Evolutionary conservation across 2,888 invertebrate genomes (phyloP), one percentile per base, ranked within the genome.

Genomic region (Leucophora obtusa): DNA sequence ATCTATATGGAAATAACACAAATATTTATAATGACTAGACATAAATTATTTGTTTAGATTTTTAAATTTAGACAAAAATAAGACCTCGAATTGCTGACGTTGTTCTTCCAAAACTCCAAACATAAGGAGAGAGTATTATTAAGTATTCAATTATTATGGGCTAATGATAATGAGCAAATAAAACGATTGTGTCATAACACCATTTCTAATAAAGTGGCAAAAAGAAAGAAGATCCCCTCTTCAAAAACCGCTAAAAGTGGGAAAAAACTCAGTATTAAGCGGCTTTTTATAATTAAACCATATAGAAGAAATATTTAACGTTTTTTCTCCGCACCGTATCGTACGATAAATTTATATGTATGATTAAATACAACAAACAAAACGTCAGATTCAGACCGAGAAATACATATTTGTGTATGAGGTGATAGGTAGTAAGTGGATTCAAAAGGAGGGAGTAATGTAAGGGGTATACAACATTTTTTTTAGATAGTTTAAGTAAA

Each of bases 261-360:
- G n/a, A 47, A 47, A 5, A 47, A 47, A 47, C 43, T n/a, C 14
- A 47, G n/a, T 47, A n/a, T 3, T n/a, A 6, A 47, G 43, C 11
- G n/a, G 11, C n/a, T 47, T 47, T n/a, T 47, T 38, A 38, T 47
- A n/a, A n/a, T 47, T 47, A n/a, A 47, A 47, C 2, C 43, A 47
- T 47, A 47, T 5, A n/a, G n/a, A 47, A n/a, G 43, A 58, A 33
- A 58, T 24, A 28, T 51, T 38, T 15, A 47, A 47, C 43, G 0
- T 2, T 47, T 18, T 35, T 28, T 56, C 80, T 21, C 75, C 72
- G 71, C 47, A 74, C 82, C 83, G 78, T 65, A 82, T 83, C 83
- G 69, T 82, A 81, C 79, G 82, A 83, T 83, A 75, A 56, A 63
- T 71, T 74, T 66, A 50, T 50, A 69, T 43, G 63, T 62, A 33